These are phyloP conservation scores for Catajapyx aquilonaris DNA, from an alignment of 1,140 invertebrate genomes.

Conservation along the genomic window DNA sequence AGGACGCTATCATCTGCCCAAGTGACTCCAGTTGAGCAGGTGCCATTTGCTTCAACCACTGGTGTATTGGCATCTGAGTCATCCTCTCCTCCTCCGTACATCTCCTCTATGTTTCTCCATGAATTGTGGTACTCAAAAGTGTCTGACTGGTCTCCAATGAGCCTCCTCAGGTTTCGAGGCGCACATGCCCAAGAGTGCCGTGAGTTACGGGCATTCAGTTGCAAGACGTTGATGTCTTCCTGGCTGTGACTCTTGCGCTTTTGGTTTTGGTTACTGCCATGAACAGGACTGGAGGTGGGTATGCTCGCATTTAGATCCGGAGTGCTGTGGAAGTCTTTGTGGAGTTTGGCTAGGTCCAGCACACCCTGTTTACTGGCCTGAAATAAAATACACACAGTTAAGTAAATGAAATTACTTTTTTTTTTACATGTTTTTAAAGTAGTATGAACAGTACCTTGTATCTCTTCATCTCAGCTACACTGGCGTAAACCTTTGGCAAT, in stretches of 20 bases:
- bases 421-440: too few species aligned
- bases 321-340: conserved; percentile 70
- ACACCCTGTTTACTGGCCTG: conserved; percentile 24
- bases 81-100: conserved; percentile 1
- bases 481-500: conserved; percentile 61
- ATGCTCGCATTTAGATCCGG: conserved; percentile 46
- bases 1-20: not conserved
- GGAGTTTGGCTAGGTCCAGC: conserved; percentile 23
- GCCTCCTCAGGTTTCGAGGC: conserved; percentile 10
- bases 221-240: conserved; percentile 18
- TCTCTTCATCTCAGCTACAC: conserved; percentile 87
- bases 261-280: not conserved
- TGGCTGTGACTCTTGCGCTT: conserved; percentile 19
- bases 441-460: too few species aligned
- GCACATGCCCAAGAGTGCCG: conserved; percentile 19
- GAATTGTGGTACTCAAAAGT: conserved; percentile 20
- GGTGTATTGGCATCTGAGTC: conserved; percentile 4
- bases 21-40: not conserved
- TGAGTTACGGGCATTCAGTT: conserved; percentile 13
- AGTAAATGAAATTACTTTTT: too few species aligned
- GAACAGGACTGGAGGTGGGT: too few species aligned
- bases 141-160: conserved; percentile 4
- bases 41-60: not conserved
- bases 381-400: too few species aligned
- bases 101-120: conserved; percentile 14